Percentiles rank a stretch among this genome's conserved stretches.
Conservation (phyloP, 2,888 invertebrate genomes). For the Cheilosia variabilis region DNA sequence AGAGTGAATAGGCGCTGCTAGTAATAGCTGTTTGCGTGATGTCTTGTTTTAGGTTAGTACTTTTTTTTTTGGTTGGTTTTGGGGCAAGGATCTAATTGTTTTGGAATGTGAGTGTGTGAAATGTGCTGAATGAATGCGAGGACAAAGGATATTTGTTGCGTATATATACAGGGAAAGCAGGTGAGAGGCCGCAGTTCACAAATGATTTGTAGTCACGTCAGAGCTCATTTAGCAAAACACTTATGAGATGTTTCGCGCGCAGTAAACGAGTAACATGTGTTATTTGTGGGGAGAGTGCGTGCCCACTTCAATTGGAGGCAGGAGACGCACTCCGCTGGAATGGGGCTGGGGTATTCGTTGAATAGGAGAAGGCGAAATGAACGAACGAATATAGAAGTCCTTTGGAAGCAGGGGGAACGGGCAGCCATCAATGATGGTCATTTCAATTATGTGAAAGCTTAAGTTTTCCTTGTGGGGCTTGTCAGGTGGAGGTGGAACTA, state of each 20-base stretch:
- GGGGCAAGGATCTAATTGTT: conserved; percentile 57
- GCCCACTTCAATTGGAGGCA: not conserved
- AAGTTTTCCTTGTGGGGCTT: no score
- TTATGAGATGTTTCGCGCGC: conserved; percentile 68
- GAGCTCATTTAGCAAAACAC: conserved; percentile 74
- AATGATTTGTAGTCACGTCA: conserved; percentile 75
- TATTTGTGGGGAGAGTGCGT: conserved; percentile 7
- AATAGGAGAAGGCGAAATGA: no score
- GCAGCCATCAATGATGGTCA: no score
- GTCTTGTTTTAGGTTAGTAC: conserved; percentile 55
- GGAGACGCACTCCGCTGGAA: no score
- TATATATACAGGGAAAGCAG: conserved; percentile 9
- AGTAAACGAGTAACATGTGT: conserved; percentile 25
- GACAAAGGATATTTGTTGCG: conserved; percentile 49
- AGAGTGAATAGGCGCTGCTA: conserved; percentile 64
- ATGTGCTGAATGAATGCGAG: conserved; percentile 53
- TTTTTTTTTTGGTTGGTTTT: conserved; percentile 9
- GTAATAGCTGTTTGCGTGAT: conserved; percentile 69
- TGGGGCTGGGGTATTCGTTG: no score
- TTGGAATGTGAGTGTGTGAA: conserved; percentile 67
- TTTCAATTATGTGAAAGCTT: no score
- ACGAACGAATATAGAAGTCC: no score
- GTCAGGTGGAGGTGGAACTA: no score
- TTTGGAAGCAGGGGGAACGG: no score
- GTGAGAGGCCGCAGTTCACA: conserved; percentile 44